These are phyloP conservation scores for Phocoena phocoena DNA, from an alignment of 2,113 vertebrate genomes.

Conservation along the genomic window DNA sequence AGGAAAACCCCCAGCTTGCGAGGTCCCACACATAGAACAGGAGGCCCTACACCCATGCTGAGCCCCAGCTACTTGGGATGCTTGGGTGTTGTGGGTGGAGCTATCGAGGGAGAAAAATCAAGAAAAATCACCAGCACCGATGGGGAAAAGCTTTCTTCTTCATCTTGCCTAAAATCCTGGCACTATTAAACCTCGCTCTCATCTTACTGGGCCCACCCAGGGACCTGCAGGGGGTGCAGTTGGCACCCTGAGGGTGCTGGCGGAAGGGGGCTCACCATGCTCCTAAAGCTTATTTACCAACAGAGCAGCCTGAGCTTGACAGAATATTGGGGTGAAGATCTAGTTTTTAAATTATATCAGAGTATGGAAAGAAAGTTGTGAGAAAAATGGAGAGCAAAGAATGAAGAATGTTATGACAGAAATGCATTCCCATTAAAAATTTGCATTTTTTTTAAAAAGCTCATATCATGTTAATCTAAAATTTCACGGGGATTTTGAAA, in stretches of 20 bases:
- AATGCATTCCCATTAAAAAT: slow-evolving; percentile 39
- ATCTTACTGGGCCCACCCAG: background rate
- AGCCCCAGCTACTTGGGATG: background rate
- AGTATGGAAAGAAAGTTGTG: background rate
- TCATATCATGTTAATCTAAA: slow-evolving; percentile 44
- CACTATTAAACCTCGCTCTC: background rate
- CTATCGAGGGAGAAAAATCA: background rate
- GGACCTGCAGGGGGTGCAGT: too few relatives aligned
- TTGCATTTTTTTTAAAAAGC: background rate
- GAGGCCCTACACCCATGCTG: background rate
- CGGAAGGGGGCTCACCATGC: background rate
- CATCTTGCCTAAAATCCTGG: background rate
- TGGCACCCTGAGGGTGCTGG: background rate
- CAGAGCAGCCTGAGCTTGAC: background rate
- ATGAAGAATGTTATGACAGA: slow-evolving; percentile 49
- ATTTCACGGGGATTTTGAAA: slow-evolving; percentile 57
- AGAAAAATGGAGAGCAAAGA: slow-evolving; percentile 33
- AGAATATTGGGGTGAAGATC: background rate
- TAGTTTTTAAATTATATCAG: background rate
- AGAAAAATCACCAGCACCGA: background rate
- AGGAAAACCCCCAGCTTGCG: background rate
- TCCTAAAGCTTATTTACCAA: background rate
- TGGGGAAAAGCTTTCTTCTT: background rate
- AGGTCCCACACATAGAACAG: background rate
- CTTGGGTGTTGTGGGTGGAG: background rate